Conservation (phyloP, 2,888 invertebrate genomes). For the Uropetala carovei region DNA sequence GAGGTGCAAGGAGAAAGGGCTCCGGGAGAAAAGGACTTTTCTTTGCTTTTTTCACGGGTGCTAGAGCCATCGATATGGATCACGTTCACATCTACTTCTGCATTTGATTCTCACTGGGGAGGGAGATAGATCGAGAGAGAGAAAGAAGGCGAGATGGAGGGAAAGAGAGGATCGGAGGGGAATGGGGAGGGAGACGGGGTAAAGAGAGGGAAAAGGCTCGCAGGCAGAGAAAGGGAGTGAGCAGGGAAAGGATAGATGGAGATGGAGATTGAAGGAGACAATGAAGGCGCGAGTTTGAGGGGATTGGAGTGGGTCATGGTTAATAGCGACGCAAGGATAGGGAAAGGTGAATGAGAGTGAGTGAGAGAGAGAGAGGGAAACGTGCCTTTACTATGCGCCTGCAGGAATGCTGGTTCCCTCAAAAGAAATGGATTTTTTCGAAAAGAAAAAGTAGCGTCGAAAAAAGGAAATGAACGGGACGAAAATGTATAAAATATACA, state of each 20-base stretch:
- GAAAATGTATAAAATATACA: not conserved
- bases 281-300: too few relatives aligned
- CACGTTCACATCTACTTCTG: not conserved
- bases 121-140: not conserved
- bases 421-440: not conserved
- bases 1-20: conserved; percentile 19
- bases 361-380: not conserved
- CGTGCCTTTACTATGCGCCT: not conserved
- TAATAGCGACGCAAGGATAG: not conserved
- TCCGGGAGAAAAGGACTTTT: not conserved
- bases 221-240: not conserved
- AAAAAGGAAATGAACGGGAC: not conserved
- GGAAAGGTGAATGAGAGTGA: not conserved
- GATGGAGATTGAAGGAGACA: too few relatives aligned
- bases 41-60: not conserved
- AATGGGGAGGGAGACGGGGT: not conserved
- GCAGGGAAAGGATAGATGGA: not conserved
- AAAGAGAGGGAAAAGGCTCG: too few relatives aligned
- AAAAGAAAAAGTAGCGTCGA: not conserved
- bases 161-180: not conserved
- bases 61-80: not conserved
- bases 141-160: not conserved
- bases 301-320: too few relatives aligned
- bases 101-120: not conserved
- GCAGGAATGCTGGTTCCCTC: not conserved